Conservation (phyloP, 2,888 invertebrate species). For the Scaptomyza parva region DNA sequence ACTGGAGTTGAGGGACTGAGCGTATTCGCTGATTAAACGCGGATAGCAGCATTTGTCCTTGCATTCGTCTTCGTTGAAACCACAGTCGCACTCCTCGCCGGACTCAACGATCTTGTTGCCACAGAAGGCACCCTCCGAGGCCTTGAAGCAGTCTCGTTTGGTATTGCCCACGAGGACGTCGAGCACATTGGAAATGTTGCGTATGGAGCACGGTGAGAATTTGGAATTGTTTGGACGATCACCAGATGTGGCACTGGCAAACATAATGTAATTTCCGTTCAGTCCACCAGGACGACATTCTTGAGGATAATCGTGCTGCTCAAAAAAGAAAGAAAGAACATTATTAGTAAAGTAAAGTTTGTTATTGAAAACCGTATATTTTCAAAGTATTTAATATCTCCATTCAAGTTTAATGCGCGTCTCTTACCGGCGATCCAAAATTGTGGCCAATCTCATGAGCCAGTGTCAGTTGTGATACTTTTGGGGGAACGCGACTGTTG, state of each 20-base stretch:
- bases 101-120: constrained; percentile 99
- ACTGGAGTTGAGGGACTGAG: constrained; percentile 88
- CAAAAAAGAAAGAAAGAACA: constrained; percentile 41
- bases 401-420: background rate
- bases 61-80: constrained; percentile 96
- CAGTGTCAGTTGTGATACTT: constrained; percentile 98
- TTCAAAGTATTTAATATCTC: too few species aligned
- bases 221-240: constrained; percentile 99
- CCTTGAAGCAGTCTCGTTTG: constrained; percentile 97
- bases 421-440: constrained; percentile 97
- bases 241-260: constrained; percentile 99
- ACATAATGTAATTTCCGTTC: constrained; percentile 99
- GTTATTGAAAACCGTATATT: too few species aligned
- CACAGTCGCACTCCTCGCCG: constrained; percentile 99
- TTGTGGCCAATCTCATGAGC: constrained; percentile 99
- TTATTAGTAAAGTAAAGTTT: background rate
- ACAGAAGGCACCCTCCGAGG: constrained; percentile 97
- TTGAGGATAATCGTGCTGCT: constrained; percentile 97
- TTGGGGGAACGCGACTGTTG: constrained; percentile 97
- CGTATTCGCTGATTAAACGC: constrained; percentile 89
- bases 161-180: constrained; percentile 95
- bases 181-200: constrained; percentile 97
- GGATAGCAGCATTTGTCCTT: constrained; percentile 97
- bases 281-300: constrained; percentile 96
- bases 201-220: constrained; percentile 97